Evolutionary conservation across 1,140 invertebrate genomes (phyloP).

Genomic region (Pentalonia nigronervosa): DNA sequence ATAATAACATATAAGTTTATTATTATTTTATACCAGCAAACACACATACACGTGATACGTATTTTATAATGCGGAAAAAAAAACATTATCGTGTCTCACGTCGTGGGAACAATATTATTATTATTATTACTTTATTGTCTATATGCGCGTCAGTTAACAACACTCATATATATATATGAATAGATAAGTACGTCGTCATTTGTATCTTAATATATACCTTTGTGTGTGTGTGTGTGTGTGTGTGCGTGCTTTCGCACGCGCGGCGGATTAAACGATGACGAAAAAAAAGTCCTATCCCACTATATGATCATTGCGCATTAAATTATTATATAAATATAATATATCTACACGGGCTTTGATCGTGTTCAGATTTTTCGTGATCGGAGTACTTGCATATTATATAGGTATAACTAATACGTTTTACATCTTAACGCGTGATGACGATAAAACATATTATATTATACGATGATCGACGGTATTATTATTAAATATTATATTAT

Average conservation of each 20-base stretch:
- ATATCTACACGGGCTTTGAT: neutral
- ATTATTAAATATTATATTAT: neutral
- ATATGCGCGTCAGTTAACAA: neutral
- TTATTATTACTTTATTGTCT: neutral
- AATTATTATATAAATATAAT: neutral
- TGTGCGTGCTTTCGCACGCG: neutral
- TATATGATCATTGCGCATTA: neutral
- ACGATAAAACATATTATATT: neutral
- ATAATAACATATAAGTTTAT: neutral
- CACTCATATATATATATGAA: neutral
- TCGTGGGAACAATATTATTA: constrained; percentile 15
- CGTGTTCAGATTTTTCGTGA: neutral
- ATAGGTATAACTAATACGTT: neutral
- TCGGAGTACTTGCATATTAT: neutral
- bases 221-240: neutral
- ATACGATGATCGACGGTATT: neutral
- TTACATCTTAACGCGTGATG: neutral
- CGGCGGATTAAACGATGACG: neutral
- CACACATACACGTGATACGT: neutral
- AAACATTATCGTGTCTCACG: neutral
- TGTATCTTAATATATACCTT: neutral
- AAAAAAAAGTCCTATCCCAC: neutral
- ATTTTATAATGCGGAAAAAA: neutral
- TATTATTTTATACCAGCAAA: neutral
- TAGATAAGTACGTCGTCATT: neutral